Base-by-base conservation (phyloP, 30 jellyfish, hydroid and myxozoan species). In the Calvadosia cruxmelitensis region DNA sequence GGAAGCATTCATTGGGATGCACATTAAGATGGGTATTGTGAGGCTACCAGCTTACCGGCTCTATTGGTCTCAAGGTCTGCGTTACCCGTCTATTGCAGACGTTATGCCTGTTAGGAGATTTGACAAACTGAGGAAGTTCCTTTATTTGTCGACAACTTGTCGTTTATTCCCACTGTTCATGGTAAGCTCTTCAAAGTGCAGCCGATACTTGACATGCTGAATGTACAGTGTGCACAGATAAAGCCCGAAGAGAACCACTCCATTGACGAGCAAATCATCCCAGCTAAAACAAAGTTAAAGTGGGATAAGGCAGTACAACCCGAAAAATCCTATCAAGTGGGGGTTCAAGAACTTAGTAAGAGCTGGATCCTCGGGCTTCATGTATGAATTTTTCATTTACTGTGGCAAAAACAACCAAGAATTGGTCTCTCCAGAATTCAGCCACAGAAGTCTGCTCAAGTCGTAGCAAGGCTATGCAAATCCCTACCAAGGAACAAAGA, bases 131-230 rank as follows among this genome's bases (percentile, higher is more conserved):
- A 27, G 51, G 33, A 27, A 49, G 48, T 5, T 2, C 48, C 48
- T 53, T 29, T 75, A 72, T 62, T 32, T 63, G 62, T 53, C 33
- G 42, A 72, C 33, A 31, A 72, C 67, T 27, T 30, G n/a, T 24
- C 23, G 63, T 35, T 33, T 61, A 53, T 10, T 31, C 73, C 70
- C 3, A 64, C 57, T 20, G 71, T 52, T 30, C 65, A 33, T n/a
- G 76, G 62, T 29, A 72, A 72, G 77, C 76, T 72, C 0, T 72
- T 72, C 78, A 72, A 72, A 29, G 83, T 69, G 49, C 79, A 42
- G 29, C 79, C 79, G 15, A 50, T 69, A 15, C 29, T 69, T 13
- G 79, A 69, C 26, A 35, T 72, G 34, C 49, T 69, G 25, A 63
- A 31, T 66, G 64, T 31, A 30, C 33, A 66, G 25, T 66, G 75